Base-by-base conservation (phyloP, 2,888 invertebrate genomes). In the Tachina lurida region DNA sequence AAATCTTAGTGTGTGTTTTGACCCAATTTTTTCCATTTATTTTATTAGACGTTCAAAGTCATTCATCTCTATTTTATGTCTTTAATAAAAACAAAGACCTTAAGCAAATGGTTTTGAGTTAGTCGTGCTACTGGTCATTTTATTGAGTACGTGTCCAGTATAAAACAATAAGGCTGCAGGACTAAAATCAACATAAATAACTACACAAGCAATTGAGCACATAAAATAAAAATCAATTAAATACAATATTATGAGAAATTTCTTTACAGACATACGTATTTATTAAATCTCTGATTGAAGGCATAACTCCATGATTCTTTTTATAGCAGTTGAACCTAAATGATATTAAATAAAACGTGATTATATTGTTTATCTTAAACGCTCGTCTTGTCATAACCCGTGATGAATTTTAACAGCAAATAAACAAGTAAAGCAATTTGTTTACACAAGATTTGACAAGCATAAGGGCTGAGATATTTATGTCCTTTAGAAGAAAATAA, bases 1-100 rank as follows among this genome's bases (percentile, higher is more conserved):
- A 85, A 85, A 85, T 85, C 71, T 79, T 71, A 10, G 49, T 47
- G 63, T 73, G 41, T 81, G 17, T 56, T 73, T 60, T 60, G 45
- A 12, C 12, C 31, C 19, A 54, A 17, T 19, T 56, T 41, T 65
- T 65, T 17, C 15, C n/a, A 43, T 62, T 22, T 22, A 49, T 62
- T 70, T 60, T 15, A 10, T 60, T 49, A 62, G 13, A 9, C 41
- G 13, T 70, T 62, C 17, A 60, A 52, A 60, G 15, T 39, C 75
- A 43, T 76, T 71, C 67, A 68, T 78, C 19, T 67, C 17, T n/a
- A 52, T 77, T 78, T 67, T 54, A 58, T 73, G 47, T 56, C 52
- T 65, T 19, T 65, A 80, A 74, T 31, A 65, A 71, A 79, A 65
- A 56, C 47, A 56, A 49, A 63, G 56, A 47, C 68, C 41, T 54